Percentiles rank a stretch among this genome's conserved stretches.
phyloP scores from a whole-genome alignment of 2,888 invertebrate genomes.

The Heliconius cydno region DNA sequence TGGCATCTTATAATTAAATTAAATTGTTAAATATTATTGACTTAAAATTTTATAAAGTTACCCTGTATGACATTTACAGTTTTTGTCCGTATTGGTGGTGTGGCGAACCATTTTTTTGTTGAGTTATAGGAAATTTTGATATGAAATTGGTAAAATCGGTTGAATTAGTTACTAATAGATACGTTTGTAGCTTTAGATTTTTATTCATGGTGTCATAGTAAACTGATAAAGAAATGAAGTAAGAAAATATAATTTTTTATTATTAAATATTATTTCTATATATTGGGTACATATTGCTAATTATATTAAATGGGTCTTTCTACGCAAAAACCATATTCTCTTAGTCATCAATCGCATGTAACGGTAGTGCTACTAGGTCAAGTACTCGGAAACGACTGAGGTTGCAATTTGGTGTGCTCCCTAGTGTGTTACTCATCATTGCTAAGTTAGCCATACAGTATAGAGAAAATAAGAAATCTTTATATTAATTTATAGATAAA shows the following conservation, averaged over 20 bases:
- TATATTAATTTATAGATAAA: background rate
- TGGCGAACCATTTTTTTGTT: too few species aligned
- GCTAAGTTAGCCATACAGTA: slow-evolving; percentile 4
- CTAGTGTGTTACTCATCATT: slow-evolving; percentile 50
- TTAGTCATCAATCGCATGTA: slow-evolving; percentile 50
- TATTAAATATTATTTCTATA: background rate
- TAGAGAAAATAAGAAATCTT: background rate
- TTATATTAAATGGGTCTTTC: slow-evolving; percentile 7
- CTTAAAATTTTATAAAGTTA: background rate
- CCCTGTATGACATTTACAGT: background rate
- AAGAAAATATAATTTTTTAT: background rate
- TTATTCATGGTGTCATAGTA: background rate
- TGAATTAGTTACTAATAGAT: too few species aligned
- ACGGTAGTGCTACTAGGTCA: slow-evolving; percentile 60
- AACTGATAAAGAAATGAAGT: background rate
- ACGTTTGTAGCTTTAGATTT: background rate
- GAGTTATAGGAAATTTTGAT: too few species aligned
- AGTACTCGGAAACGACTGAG: slow-evolving; percentile 67
- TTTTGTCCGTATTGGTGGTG: too few species aligned
- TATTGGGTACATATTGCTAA: background rate
- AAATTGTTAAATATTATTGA: background rate
- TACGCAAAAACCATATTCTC: slow-evolving; percentile 32
- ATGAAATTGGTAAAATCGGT: too few species aligned
- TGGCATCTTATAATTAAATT: background rate
- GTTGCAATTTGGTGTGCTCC: slow-evolving; percentile 48